Evolutionary conservation across 2,113 vertebrate genomes (phyloP).

Genomic region (Daubentonia madagascariensis): DNA sequence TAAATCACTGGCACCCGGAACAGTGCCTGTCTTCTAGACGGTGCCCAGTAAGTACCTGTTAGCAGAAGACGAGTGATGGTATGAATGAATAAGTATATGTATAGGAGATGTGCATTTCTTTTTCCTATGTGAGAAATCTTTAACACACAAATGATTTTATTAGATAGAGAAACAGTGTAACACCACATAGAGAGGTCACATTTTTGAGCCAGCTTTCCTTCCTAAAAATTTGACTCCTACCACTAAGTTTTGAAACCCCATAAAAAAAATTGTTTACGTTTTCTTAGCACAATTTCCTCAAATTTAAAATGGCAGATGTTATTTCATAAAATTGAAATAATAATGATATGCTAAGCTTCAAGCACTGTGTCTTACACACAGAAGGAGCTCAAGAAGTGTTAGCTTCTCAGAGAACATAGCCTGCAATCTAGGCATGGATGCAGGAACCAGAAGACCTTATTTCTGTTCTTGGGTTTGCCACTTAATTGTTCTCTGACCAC

Average conservation of each 20-base stretch:
- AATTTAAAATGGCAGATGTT: not conserved
- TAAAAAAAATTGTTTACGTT: not conserved
- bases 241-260: not conserved
- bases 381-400: not conserved
- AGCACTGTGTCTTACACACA: not conserved
- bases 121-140: not conserved
- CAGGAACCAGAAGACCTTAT: not conserved
- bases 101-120: not conserved
- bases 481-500: not conserved
- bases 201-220: not conserved
- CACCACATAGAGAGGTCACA: not conserved
- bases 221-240: not conserved
- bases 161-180: not conserved
- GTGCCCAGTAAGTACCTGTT: not conserved
- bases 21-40: not conserved
- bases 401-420: not conserved
- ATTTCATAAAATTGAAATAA: not conserved
- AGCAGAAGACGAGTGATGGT: not conserved
- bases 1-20: too few relatives aligned
- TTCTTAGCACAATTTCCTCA: not conserved
- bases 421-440: not conserved
- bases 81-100: not conserved
- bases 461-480: not conserved
- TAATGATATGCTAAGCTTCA: not conserved
- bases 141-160: not conserved